Conservation (phyloP, 2,797 vertebrate genomes). For the Leuciscus waleckii region DNA sequence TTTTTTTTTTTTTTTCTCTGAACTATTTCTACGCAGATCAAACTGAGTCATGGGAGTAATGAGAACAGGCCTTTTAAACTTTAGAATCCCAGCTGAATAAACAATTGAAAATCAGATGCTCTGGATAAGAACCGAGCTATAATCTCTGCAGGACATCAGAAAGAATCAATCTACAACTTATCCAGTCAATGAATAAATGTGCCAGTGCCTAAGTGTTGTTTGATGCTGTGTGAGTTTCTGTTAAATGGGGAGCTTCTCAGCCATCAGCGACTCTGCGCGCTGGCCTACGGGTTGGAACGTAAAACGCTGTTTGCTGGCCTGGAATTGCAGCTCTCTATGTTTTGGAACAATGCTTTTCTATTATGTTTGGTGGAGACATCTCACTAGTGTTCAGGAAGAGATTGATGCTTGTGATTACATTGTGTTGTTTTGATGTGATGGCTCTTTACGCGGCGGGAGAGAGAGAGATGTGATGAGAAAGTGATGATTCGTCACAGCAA, state of each 20-base stretch:
- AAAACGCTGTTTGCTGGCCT: neutral
- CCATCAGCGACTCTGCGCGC: neutral
- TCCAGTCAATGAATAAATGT: slow-evolving; percentile 1
- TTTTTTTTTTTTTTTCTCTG: slow-evolving; percentile 31
- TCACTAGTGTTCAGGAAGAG: slow-evolving; percentile 34
- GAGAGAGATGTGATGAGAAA: slow-evolving; percentile 20
- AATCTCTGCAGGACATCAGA: slow-evolving; percentile 7
- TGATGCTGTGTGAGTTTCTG: neutral
- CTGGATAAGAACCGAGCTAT: neutral
- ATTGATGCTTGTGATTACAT: slow-evolving; percentile 60
- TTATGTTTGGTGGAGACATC: slow-evolving; percentile 13
- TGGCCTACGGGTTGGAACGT: neutral
- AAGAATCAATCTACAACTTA: neutral
- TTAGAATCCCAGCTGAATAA: slow-evolving; percentile 34
- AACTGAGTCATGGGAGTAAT: slow-evolving; percentile 47
- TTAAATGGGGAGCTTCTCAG: neutral
- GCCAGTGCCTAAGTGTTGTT: neutral
- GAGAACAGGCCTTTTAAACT: slow-evolving; percentile 50
- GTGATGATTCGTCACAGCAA: slow-evolving; percentile 21
- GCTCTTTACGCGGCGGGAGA: slow-evolving; percentile 37
- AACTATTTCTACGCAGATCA: slow-evolving; percentile 52
- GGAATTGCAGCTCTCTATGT: neutral
- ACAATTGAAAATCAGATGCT: slow-evolving; percentile 44
- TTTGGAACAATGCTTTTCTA: slow-evolving; percentile 24
- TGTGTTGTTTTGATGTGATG: slow-evolving; percentile 51